phyloP scores from a whole-genome alignment of 2,113 vertebrate genomes.

The Numenius arquata region DNA sequence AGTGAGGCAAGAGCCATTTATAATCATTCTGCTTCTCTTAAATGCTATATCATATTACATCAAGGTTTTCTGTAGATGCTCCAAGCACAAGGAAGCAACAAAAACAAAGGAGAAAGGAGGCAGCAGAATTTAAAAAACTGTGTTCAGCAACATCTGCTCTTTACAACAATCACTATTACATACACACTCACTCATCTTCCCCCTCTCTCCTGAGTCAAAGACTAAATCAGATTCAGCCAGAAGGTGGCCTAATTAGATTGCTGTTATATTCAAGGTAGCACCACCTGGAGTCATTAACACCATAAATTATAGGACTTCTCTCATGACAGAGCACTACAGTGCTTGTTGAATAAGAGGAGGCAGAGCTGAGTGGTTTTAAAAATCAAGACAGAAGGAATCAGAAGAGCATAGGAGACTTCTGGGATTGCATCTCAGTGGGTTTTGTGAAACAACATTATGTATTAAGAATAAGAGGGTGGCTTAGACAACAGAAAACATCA shows the following conservation, averaged over 20 bases:
- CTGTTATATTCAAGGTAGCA: constrained; percentile 62
- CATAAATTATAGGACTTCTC: background rate
- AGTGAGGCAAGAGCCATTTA: background rate
- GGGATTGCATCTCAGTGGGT: background rate
- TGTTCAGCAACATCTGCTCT: background rate
- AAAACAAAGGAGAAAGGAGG: background rate
- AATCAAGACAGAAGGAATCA: background rate
- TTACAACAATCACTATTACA: background rate
- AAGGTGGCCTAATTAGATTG: constrained; percentile 70
- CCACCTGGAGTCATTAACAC: background rate
- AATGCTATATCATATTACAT: constrained; percentile 7
- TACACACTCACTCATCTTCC: background rate
- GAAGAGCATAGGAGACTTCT: background rate
- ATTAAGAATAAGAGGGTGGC: background rate
- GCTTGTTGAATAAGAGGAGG: background rate
- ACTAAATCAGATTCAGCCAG: constrained; percentile 50
- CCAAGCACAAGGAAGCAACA: background rate
- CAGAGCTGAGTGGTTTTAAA: background rate
- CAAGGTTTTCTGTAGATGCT: background rate
- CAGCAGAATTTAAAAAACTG: background rate
- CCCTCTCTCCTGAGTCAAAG: constrained; percentile 25
- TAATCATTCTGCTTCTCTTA: background rate
- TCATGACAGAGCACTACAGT: background rate
- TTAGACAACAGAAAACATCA: background rate
- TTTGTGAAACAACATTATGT: background rate